phyloP scores from a whole-genome alignment of 2,113 vertebrate species.

The Lamprotornis superbus region DNA sequence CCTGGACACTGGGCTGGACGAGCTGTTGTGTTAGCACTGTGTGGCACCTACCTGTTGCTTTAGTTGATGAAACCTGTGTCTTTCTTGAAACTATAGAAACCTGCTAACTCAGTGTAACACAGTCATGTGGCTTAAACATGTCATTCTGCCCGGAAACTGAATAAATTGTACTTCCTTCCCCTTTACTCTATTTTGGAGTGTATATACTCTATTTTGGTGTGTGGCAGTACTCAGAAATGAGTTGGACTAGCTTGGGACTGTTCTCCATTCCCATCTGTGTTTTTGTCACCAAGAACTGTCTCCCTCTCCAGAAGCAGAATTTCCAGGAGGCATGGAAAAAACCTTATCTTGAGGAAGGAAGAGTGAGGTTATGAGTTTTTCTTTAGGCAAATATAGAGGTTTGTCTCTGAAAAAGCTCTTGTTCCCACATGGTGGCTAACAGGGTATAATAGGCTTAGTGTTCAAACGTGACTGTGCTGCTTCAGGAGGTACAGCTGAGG shows the following conservation, averaged over 20 bases:
- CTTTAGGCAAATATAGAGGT: neutral
- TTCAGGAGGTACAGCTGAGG: neutral
- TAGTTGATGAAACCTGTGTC: neutral
- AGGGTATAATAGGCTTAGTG: neutral
- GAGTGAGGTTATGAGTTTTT: neutral
- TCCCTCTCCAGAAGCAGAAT: neutral
- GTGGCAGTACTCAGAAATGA: neutral
- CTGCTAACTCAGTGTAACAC: too few relatives aligned
- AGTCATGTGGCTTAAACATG: neutral
- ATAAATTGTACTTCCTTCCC: slow-evolving; percentile 3
- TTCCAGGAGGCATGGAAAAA: neutral
- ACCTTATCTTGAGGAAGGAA: neutral
- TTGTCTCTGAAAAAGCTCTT: neutral
- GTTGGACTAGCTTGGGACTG: neutral
- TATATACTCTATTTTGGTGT: too few relatives aligned
- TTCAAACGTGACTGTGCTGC: neutral
- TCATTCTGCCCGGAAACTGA: neutral
- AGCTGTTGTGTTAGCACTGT: neutral
- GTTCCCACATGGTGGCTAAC: neutral
- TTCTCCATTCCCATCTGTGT: neutral
- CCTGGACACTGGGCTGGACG: rapidly evolving
- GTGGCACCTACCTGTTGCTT: neutral
- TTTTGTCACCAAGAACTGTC: neutral
- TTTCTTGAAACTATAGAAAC: neutral
- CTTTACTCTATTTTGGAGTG: neutral